A percentile compares a stretch with the other conserved stretches of the same genome.
phyloP scores from a whole-genome alignment of 2,888 invertebrate genomes.

The Lithosia quadra region DNA sequence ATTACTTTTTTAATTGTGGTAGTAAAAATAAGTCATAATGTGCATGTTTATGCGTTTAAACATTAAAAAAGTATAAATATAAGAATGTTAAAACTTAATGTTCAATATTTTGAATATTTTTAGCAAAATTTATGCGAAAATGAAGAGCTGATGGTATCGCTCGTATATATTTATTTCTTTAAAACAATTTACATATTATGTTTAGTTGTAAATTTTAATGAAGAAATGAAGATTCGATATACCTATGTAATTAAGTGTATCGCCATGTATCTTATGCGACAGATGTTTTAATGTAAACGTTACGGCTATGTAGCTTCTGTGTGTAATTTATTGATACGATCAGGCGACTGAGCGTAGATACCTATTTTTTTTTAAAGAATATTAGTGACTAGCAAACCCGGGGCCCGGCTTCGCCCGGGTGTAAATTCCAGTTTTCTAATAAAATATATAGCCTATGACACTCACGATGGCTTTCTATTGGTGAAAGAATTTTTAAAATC shows the following conservation, averaged over 20 bases:
- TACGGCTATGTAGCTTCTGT: background rate
- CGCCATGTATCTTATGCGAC: background rate
- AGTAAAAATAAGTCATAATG: constrained; percentile 5
- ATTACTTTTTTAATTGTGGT: constrained; percentile 9
- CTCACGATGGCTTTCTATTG: too few species aligned
- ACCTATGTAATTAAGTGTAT: constrained; percentile 22
- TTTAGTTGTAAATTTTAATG: constrained; percentile 37
- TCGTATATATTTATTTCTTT: constrained; percentile 34
- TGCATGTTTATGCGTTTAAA: constrained; percentile 16
- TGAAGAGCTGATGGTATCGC: constrained; percentile 7
- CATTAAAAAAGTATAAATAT: constrained; percentile 21
- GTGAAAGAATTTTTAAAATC: too few species aligned
- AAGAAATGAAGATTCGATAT: constrained; percentile 25
- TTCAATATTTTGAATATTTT: background rate
- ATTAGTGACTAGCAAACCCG: too few species aligned
- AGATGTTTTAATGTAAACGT: constrained; percentile 6
- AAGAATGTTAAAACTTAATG: background rate
- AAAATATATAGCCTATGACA: too few species aligned
- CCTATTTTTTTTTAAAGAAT: too few species aligned
- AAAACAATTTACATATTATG: constrained; percentile 25
- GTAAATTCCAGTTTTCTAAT: too few species aligned
- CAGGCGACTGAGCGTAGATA: background rate
- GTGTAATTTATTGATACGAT: background rate
- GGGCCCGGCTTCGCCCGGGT: too few species aligned
- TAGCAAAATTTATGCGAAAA: constrained; percentile 16